Evolutionary conservation across 2,888 invertebrate species (phyloP), one percentile per base, ranked within the genome.

Genomic region (Parapristionchus giblindavisi): DNA sequence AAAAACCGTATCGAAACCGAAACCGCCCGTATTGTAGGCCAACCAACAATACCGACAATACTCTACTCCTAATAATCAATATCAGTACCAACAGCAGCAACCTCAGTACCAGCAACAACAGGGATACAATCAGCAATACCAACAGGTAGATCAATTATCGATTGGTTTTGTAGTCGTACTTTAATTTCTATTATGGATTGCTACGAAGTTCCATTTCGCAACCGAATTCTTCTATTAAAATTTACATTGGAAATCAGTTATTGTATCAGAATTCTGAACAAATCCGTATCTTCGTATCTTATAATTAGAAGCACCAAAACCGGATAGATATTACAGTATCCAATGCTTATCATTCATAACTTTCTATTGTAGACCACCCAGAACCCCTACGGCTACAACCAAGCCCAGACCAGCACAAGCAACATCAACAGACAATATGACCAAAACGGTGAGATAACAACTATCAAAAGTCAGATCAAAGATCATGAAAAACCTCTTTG

Each of bases 401-500:
- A 61, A n/a, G 43, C 63, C 24, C 63, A 63, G 63, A 40, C 63
- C 40, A 63, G 63, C n/a, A n/a, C n/a, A n/a, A n/a, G n/a, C 63
- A 63, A 63, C 40, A 14, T 63, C 14, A 63, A 63, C 63, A 38
- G 63, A 27, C 63, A 63, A 24, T 63, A 63, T 43, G 63, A 63
- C 40, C 63, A 63, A 43, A 63, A 63, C 34, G 63, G 63, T 63
- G 40, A 63, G 63, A 14, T 8, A 17, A 43, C 11, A 43, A 43
- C 8, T 17, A 17, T 43, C 17, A 8, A 56, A 27, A 63, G n/a
- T n/a, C n/a, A n/a, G 40, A 38, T 61, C 60, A 61, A 61, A 61
- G 60, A 38, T 63, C 63, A 63, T n/a, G n/a, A n/a, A n/a, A n/a
- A n/a, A 14, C 43, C 43, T 8, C 17, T 8, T 43, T 8, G 63